A percentile compares a stretch with the other conserved stretches of the same genome.
These are phyloP conservation scores for Picus viridis DNA, from an alignment of 2,797 vertebrate species.

Conservation along the genomic window DNA sequence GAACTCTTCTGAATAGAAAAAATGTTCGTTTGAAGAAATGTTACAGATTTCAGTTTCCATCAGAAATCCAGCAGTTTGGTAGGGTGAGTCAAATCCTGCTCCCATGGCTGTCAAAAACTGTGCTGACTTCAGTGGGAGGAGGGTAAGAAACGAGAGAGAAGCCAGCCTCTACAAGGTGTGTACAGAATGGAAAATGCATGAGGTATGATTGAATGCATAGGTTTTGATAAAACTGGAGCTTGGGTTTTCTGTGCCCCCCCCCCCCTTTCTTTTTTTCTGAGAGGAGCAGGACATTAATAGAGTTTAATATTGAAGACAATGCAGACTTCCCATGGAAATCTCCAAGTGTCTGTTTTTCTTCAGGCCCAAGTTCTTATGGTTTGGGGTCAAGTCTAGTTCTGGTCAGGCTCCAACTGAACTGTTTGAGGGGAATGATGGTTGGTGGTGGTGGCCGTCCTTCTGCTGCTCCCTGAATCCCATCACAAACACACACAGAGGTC, in stretches of 20 bases:
- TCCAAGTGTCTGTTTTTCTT: background rate
- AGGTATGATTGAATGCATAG: slow-evolving; percentile 24
- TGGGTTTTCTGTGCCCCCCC: background rate
- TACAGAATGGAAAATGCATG: slow-evolving; percentile 48
- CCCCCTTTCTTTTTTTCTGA: background rate
- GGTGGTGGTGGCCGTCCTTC: background rate
- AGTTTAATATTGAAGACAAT: slow-evolving; percentile 18
- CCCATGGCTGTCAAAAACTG: background rate
- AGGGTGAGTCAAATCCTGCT: slow-evolving; percentile 21
- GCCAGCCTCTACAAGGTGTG: background rate
- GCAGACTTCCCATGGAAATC: slow-evolving; percentile 3
- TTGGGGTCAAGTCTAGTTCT: slow-evolving; percentile 6
- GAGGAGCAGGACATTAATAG: background rate
- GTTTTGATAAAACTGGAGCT: slow-evolving; percentile 26
- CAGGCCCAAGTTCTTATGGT: background rate
- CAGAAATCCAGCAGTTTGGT: slow-evolving; percentile 16
- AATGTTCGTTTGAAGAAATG: slow-evolving; percentile 59
- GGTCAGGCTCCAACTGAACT: background rate
- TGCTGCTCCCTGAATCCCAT: background rate
- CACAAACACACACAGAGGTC: background rate
- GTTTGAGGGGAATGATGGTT: background rate
- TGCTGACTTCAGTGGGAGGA: background rate
- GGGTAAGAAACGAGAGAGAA: background rate
- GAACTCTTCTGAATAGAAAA: slow-evolving; percentile 64
- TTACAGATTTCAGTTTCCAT: slow-evolving; percentile 46